Base-by-base conservation (phyloP, 2,113 vertebrate species). In the Oriolus oriolus region DNA sequence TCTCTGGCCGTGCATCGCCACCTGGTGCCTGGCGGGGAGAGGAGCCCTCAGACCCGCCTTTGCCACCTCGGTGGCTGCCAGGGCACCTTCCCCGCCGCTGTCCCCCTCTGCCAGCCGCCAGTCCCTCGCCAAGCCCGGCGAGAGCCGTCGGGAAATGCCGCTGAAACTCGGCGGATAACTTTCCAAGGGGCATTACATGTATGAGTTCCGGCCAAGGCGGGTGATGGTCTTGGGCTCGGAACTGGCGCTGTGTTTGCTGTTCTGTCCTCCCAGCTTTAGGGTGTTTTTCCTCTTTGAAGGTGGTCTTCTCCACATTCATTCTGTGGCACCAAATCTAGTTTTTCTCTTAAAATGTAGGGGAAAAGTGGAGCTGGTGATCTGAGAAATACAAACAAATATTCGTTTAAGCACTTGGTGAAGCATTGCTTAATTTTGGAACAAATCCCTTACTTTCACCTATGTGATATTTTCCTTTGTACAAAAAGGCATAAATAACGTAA, bases 51-150 rank as follows among this genome's bases (percentile, higher is more conserved):
- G 24, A 5, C 19, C 15, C 2, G 0, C 5, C 6, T 4, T 5
- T 1, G 23, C 9, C 47, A 2, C n/a, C 33, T 5, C 0, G 10
- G 11, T 10, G 6, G 0, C 30, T 8, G 2, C 11, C 13, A 1
- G 45, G 30, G 6, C 26, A 2, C 28, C 26, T 3, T 10, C 33
- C 42, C 14, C 26, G 31, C n/a, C 13, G 0, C 41, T 17, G 37
- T 9, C 33, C 4, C 31, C 0, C 24, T 13, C 12, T 3, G 52
- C 53, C 13, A 6, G 19, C 16, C 19, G 2, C 28, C 1, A 20
- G 12, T 41, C 19, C 22, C 10, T 12, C 1, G 7, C 41, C 16
- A 4, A 31, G 6, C 10, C 41, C 57, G 21, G 6, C 1, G 11
- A 23, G 60, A 53, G 49, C 53, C 6, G 0, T 2, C 10, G 5